Conservation (phyloP, 2,888 invertebrate genomes). For the Nymphalis polychloros region DNA sequence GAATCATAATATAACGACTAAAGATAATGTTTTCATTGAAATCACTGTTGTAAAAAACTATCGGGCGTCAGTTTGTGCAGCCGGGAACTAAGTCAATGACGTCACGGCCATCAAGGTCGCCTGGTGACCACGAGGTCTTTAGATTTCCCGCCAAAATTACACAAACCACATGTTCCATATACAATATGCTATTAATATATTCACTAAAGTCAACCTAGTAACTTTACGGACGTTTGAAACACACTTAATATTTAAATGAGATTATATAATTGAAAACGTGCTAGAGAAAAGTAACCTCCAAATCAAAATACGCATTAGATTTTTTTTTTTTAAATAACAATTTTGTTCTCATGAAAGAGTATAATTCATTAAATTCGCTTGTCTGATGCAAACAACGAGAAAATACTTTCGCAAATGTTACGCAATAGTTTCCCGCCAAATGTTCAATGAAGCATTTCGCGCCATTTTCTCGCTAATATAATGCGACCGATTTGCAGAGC, state of each 20-base stretch:
- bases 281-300: conserved; percentile 30
- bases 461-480: conserved; percentile 64
- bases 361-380: conserved; percentile 23
- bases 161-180: conserved; percentile 49
- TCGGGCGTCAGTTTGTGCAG: conserved; percentile 60
- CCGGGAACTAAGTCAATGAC: conserved; percentile 78
- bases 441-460: conserved; percentile 75
- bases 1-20: conserved; percentile 38
- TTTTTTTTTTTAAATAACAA: background rate
- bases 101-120: conserved; percentile 74
- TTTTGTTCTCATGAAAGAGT: background rate
- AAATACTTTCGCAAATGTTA: conserved; percentile 67
- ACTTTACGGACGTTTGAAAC: conserved; percentile 3
- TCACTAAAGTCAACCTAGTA: conserved; percentile 3
- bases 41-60: conserved; percentile 39
- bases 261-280: conserved; percentile 28
- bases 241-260: conserved; percentile 1
- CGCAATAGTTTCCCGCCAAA: conserved; percentile 73
- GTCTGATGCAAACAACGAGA: conserved; percentile 32
- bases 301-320: conserved; percentile 2
- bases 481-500: conserved; percentile 56
- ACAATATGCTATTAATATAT: conserved; percentile 3
- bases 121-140: conserved; percentile 56
- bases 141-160: conserved; percentile 71
- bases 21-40: conserved; percentile 39